Evolutionary conservation across 2,113 vertebrate species (phyloP).

Genomic region (Herpailurus yagouaroundi): DNA sequence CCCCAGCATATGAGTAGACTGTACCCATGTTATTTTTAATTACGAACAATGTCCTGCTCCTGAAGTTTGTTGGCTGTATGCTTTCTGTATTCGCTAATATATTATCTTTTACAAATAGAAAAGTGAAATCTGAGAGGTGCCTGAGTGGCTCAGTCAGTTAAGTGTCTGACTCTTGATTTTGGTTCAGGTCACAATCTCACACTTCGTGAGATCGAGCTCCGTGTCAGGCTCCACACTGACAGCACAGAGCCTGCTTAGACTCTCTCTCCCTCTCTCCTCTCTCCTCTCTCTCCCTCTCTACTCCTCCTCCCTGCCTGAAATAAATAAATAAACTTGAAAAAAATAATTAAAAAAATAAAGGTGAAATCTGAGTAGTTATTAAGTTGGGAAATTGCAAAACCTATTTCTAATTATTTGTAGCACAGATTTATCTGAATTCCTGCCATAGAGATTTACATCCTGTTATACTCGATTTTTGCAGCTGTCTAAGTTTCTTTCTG

Average conservation of each 20-base stretch:
- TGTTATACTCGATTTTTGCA: not conserved
- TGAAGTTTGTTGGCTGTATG: not conserved
- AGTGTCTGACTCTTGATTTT: too few species aligned
- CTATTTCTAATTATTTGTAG: not conserved
- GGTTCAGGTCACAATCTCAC: too few species aligned
- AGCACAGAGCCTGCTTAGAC: too few species aligned
- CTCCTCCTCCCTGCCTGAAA: too few species aligned
- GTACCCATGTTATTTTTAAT: not conserved
- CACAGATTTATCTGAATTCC: not conserved
- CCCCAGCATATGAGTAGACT: not conserved
- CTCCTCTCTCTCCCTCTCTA: too few species aligned
- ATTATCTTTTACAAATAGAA: not conserved
- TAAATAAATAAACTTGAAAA: too few species aligned
- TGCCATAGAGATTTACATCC: not conserved
- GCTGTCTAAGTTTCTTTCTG: slow-evolving; percentile 47
- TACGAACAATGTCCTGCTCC: not conserved
- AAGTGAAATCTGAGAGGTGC: too few species aligned
- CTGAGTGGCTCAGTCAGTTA: too few species aligned
- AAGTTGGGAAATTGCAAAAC: not conserved
- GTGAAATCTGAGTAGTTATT: not conserved
- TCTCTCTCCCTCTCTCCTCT: too few species aligned
- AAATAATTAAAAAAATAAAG: too few species aligned
- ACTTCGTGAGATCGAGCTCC: too few species aligned
- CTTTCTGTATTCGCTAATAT: not conserved
- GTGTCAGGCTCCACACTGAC: too few species aligned